Evolutionary conservation across 2,113 vertebrate species (phyloP), one percentile per base, ranked within the genome.

Genomic region (Microtus ochrogaster): DNA sequence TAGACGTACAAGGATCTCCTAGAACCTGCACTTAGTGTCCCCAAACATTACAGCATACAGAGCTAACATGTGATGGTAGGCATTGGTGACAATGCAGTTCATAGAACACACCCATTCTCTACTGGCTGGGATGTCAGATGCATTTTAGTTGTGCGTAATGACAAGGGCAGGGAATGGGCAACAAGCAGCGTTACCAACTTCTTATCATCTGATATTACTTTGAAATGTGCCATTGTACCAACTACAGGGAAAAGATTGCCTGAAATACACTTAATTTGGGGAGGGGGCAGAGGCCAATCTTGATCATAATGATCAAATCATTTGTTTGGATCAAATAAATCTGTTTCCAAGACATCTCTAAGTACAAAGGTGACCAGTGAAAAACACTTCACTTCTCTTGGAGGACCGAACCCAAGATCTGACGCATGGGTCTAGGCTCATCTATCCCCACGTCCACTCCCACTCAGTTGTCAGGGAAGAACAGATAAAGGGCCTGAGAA

Each of bases 31-130:
- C 22, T 5, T n/a, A 65, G 24, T 8, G 36, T 65, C n/a, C 28
- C 66, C 4, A 49, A 0, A 0, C 3, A 2, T 1, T 9, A 39
- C 63, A 33, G 19, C 33, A 5, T 2, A 26, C 0, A 1, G 5
- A n/a, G 21, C 66, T 44, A 1, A 0, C 0, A 11, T 7, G 12
- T 0, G 28, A 58, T 14, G 22, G 49, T 55, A 14, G 39, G 70
- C 6, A 4, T 0, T 5, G 76, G 70, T 17, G 7, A 2, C 4
- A 3, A 36, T 11, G 39, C 58, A 70, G 12, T 55, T 19, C 28
- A 36, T 0, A 0, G n/a, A 49, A 30, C 3, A 47, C 14, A 70
- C n/a, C 36, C 12, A 12, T 17, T 65, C 19, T 10, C 33, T 26
- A 21, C 61, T 33, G 24, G 41, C n/a, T 61, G 72, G 7, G 74